Evolutionary conservation across 1,140 invertebrate species (phyloP).

Genomic region (Apis dorsata): DNA sequence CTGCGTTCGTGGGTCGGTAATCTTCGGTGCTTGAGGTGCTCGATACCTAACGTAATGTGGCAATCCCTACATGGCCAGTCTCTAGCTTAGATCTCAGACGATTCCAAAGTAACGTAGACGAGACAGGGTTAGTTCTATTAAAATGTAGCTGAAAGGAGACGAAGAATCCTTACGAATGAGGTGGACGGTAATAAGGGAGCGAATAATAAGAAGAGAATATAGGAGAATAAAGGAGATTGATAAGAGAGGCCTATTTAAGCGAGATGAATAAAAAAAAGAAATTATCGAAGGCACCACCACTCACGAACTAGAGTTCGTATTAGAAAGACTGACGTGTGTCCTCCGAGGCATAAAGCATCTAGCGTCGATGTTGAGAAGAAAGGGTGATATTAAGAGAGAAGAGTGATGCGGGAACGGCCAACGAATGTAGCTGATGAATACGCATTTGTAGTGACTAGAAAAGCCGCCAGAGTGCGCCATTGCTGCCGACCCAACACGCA

Average conservation of each 20-base stretch:
- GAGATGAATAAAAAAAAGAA: too few relatives aligned
- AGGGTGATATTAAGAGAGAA: neutral
- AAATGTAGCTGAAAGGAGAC: neutral
- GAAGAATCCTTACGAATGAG: neutral
- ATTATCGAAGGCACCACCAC: neutral
- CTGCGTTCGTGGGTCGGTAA: conserved; percentile 47
- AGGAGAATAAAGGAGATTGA: neutral
- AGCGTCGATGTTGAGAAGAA: neutral
- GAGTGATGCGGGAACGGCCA: neutral
- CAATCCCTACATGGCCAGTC: conserved; percentile 56
- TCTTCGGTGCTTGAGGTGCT: conserved; percentile 10
- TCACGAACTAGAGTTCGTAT: too few relatives aligned
- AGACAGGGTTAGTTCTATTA: conserved; percentile 27
- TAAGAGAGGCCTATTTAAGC: neutral
- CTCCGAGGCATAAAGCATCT: too few relatives aligned
- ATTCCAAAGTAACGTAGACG: conserved; percentile 57
- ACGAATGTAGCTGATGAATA: neutral
- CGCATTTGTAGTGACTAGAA: neutral
- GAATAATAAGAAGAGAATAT: neutral
- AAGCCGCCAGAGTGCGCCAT: neutral
- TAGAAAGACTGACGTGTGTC: too few relatives aligned
- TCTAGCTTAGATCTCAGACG: conserved; percentile 65
- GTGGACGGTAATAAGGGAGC: neutral
- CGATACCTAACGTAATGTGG: conserved; percentile 24
- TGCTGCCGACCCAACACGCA: neutral